These are phyloP conservation scores for Trachemys scripta DNA, from an alignment of 2,113 vertebrate genomes.

Conservation along the genomic window DNA sequence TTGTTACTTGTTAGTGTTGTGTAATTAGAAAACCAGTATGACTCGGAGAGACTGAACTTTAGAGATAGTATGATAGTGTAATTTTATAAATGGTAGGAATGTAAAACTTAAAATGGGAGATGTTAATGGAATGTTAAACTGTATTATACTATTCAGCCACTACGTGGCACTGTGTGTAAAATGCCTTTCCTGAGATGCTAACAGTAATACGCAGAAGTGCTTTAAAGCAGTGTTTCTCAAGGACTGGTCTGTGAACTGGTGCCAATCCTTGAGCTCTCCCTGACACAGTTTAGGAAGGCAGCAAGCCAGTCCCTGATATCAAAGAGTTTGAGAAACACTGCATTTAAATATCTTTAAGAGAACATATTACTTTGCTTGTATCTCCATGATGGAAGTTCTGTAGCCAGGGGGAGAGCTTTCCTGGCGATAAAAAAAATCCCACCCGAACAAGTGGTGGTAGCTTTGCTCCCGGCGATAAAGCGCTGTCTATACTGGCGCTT, in stretches of 20 bases:
- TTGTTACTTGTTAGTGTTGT: not conserved
- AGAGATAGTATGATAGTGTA: not conserved
- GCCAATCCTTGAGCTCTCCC: not conserved
- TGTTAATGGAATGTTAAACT: not conserved
- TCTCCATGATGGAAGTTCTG: not conserved
- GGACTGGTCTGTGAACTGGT: not conserved
- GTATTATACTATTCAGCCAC: not conserved
- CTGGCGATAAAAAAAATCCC: no score
- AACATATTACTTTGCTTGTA: not conserved
- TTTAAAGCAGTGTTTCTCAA: not conserved
- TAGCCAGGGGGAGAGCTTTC: not conserved
- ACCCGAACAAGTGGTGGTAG: no score
- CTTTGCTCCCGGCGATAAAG: no score
- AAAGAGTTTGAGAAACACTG: not conserved
- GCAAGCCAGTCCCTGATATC: not conserved
- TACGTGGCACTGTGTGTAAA: not conserved
- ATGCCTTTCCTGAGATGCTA: not conserved
- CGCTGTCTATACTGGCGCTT: no score
- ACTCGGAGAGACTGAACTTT: not conserved
- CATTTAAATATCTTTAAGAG: not conserved
- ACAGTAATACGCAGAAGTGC: not conserved
- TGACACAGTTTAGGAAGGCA: not conserved
- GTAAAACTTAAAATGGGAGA: not conserved
- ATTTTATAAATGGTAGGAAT: not conserved
- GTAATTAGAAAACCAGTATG: not conserved